phyloP scores from a whole-genome alignment of 2,797 vertebrate species.

The Rhynchonycteris naso region DNA sequence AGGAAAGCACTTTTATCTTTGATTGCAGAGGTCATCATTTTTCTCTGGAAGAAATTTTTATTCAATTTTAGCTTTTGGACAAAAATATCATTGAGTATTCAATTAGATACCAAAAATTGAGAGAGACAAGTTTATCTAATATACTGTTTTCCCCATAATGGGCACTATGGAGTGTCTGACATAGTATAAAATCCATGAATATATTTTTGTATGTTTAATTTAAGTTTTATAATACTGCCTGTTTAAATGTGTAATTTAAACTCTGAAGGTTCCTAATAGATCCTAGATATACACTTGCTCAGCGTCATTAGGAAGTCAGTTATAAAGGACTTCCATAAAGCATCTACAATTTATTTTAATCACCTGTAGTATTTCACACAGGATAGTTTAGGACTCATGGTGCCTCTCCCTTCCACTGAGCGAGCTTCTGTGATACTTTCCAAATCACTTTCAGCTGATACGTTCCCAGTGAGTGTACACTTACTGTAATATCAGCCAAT shows the following conservation, averaged over 20 bases:
- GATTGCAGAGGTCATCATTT: not conserved
- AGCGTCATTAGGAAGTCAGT: not conserved
- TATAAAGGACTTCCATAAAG: rapidly evolving
- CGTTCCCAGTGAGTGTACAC: not conserved
- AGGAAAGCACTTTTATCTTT: not conserved
- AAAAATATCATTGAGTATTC: not conserved
- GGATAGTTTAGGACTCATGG: too few relatives aligned
- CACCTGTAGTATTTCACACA: not conserved
- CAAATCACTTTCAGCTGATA: not conserved
- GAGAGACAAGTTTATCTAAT: not conserved
- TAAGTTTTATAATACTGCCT: not conserved
- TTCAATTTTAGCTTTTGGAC: not conserved
- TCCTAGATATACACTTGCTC: too few relatives aligned
- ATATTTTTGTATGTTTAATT: not conserved
- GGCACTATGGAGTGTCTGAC: not conserved
- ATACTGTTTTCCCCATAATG: not conserved
- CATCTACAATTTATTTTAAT: not conserved
- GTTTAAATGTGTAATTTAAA: not conserved
- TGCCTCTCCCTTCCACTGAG: not conserved
- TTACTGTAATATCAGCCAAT: not conserved
- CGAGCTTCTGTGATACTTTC: not conserved
- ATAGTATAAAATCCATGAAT: not conserved
- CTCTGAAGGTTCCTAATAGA: not conserved
- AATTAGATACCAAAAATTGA: not conserved
- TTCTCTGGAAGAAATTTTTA: not conserved